These are phyloP conservation scores for Jordanella pulchra DNA, from an alignment of 2,797 vertebrate genomes.

Conservation along the genomic window DNA sequence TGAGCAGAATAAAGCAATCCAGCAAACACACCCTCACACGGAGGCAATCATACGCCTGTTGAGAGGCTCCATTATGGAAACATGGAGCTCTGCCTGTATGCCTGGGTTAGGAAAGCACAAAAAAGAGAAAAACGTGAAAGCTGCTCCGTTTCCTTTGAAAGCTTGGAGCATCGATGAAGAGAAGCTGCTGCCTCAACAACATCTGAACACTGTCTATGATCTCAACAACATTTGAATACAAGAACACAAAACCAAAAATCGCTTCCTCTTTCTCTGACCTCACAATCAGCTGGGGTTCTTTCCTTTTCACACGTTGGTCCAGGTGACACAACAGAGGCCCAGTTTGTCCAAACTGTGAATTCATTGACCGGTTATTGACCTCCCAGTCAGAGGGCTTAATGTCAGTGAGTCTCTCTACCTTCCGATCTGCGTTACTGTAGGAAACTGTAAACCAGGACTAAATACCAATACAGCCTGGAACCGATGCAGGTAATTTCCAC, in stretches of 20 bases:
- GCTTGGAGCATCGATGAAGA: no score
- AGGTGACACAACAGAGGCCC: neutral
- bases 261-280: neutral
- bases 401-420: neutral
- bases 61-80: slow-evolving; percentile 15
- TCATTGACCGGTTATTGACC: neutral
- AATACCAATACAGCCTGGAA: neutral
- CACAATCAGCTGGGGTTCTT: neutral
- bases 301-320: neutral
- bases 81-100: neutral
- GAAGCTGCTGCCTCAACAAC: neutral
- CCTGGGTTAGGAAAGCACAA: neutral
- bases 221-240: neutral
- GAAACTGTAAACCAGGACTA: neutral
- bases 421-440: neutral
- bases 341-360: neutral
- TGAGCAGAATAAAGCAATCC: slow-evolving; percentile 33
- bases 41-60: slow-evolving; percentile 14
- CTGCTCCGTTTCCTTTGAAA: no score
- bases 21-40: neutral
- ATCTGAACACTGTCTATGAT: neutral
- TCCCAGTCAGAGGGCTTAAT: neutral
- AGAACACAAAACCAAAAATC: neutral
- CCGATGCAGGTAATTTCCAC: neutral
- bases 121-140: neutral